Evolutionary conservation across 2,888 invertebrate species (phyloP), one percentile per base, ranked within the genome.

Genomic region (Girardia tigrina): DNA sequence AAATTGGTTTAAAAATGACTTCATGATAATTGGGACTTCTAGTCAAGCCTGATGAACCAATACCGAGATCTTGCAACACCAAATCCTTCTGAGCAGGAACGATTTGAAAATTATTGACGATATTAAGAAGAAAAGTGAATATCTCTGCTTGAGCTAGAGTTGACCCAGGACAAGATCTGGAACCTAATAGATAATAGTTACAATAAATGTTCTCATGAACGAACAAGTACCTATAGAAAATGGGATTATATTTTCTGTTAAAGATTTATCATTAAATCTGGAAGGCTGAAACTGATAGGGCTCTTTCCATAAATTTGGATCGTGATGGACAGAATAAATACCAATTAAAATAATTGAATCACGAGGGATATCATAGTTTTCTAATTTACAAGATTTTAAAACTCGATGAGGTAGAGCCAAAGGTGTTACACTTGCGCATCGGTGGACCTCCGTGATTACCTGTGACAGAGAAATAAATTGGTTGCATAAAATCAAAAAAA

Each of bases 121-220:
- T 16, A 36, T 36, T 36, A 8, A 36, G 16, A 12, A 36, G 16
- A 36, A 36, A 12, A 36, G 36, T 36, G 36, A 36, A 36, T 12
- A 36, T 36, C 16, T 36, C 36, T 16, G 36, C 36, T 16, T 73
- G 73, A 8, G 73, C 73, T 56, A 73, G 6, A 29, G 29, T 8
- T 28, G 29, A 29, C 8, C 73, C 73, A 12, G 73, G 73, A 28
- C 73, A 73, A 8, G 26, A 29, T n/a, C 73, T 29, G 4, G 73
- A 29, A 42, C 73, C 73, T 73, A 26, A n/a, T n/a, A n/a, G n/a
- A n/a, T n/a, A n/a, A n/a, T n/a, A n/a, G n/a, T n/a, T n/a, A n/a
- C n/a, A n/a, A n/a, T n/a, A n/a, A n/a, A n/a, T n/a, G n/a, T n/a
- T n/a, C n/a, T n/a, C n/a, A n/a, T n/a, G n/a, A n/a, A n/a, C n/a